Conservation (phyloP, 37 sponge, comb jelly and placozoan genomes). For the Haliclona indistincta region DNA sequence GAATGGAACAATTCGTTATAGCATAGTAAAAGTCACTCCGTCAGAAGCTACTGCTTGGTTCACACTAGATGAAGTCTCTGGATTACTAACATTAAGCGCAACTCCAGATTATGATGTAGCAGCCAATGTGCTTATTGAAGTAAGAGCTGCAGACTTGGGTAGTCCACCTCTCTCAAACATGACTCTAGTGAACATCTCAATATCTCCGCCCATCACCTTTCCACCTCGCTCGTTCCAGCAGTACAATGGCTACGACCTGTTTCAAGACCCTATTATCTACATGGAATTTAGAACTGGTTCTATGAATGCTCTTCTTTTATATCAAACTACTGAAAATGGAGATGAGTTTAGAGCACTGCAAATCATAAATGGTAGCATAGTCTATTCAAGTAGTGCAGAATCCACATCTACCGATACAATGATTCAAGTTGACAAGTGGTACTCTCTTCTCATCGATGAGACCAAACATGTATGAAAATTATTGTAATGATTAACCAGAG, state of each 20-base stretch:
- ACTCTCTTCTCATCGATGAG: constrained; percentile 13
- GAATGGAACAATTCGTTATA: constrained; percentile 52
- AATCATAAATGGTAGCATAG: not conserved
- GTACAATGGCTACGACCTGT: not conserved
- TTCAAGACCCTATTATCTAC: constrained; percentile 6
- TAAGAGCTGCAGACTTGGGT: constrained; percentile 40
- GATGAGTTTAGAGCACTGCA: constrained; percentile 1
- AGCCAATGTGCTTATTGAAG: constrained; percentile 16
- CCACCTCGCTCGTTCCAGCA: constrained; percentile 31
- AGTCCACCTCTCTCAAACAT: not conserved
- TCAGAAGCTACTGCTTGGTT: constrained; percentile 38
- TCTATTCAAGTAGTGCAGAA: not conserved
- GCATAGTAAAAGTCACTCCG: constrained; percentile 21
- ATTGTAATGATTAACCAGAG: too few relatives aligned
- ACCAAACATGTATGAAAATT: too few relatives aligned
- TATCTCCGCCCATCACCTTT: constrained; percentile 41
- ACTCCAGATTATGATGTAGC: constrained; percentile 11
- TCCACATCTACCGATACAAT: not conserved
- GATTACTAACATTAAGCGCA: constrained; percentile 7
- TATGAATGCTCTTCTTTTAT: constrained; percentile 33
- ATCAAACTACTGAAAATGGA: constrained; percentile 15
- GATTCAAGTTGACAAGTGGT: constrained; percentile 12
- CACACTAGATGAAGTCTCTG: constrained; percentile 18
- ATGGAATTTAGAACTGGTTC: constrained; percentile 30
- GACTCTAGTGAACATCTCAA: constrained; percentile 26